Evolutionary conservation across 2,888 invertebrate genomes (phyloP), one percentile per base, ranked within the genome.

Genomic region (Pegoplata infirma): DNA sequence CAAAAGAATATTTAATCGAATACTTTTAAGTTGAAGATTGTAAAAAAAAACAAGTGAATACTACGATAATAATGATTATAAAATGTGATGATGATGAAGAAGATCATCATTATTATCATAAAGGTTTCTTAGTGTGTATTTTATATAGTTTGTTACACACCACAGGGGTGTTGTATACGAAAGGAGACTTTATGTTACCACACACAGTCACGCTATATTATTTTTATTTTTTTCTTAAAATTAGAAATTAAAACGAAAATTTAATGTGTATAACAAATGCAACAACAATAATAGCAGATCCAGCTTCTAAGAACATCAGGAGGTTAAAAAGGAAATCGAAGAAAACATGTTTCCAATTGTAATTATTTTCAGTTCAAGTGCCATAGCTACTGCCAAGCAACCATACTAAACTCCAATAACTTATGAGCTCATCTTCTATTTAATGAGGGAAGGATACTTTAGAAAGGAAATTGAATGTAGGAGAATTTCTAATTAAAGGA

Each of bases 261-360:
- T 49, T 71, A 8, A 66, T 32, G 76, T 44, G 10, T 25, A 10
- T 7, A 47, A 36, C 55, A 36, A 3, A 44, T n/a, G 7, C 56
- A 32, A 40, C 23, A 53, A 68, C 25, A 16, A 21, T 19, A 40
- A 44, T 19, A 14, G n/a, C n/a, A n/a, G n/a, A n/a, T n/a, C n/a
- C n/a, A n/a, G n/a, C n/a, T n/a, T n/a, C 28, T 19, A 17, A 25
- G 3, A 59, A 49, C 67, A 67, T 47, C 32, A 53, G 59, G 32
- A 67, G 67, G 56, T 63, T 58, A 32, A 64, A 64, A 78, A 78
- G 69, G 68, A 74, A 78, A 78, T 74, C 69, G 64, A 49, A 74
- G 53, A 78, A n/a, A 74, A 78, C 64, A 78, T 74, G 69, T 78
- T 69, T 58, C 69, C 68, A 53, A 74, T 78, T 78, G 73, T 78